Evolutionary conservation across 2,113 vertebrate species (phyloP).

Genomic region (Paracanthobrama guichenoti): DNA sequence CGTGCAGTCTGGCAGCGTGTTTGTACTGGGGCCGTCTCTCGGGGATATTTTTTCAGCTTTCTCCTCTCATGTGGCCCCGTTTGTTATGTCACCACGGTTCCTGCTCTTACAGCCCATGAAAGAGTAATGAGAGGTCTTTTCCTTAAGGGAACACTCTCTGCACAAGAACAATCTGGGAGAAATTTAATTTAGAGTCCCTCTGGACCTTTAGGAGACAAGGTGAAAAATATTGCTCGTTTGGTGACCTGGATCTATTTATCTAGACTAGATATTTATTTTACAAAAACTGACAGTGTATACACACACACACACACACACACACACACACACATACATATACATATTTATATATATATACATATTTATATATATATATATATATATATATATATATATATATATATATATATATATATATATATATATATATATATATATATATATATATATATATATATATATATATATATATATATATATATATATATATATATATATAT

Average conservation of each 20-base stretch:
- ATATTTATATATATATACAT: no score
- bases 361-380: no score
- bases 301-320: no score
- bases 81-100: conserved; percentile 14
- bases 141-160: not conserved
- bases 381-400: no score
- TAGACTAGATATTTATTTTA: no score
- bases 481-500: no score
- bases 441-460: no score
- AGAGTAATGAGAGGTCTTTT: conserved; percentile 2
- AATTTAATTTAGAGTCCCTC: not conserved
- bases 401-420: no score
- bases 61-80: not conserved
- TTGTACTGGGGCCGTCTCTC: not conserved
- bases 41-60: conserved; percentile 1
- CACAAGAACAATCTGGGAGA: not conserved
- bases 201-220: not conserved
- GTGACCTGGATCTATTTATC: not conserved
- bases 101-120: conserved; percentile 18
- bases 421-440: no score
- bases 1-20: not conserved
- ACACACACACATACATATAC: no score
- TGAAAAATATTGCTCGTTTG: not conserved
- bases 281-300: no score
- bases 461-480: no score